A percentile compares a stretch with the other conserved stretches of the same genome.
phyloP scores from a whole-genome alignment of 1,140 invertebrate genomes.

The Tetramorium alpestre region DNA sequence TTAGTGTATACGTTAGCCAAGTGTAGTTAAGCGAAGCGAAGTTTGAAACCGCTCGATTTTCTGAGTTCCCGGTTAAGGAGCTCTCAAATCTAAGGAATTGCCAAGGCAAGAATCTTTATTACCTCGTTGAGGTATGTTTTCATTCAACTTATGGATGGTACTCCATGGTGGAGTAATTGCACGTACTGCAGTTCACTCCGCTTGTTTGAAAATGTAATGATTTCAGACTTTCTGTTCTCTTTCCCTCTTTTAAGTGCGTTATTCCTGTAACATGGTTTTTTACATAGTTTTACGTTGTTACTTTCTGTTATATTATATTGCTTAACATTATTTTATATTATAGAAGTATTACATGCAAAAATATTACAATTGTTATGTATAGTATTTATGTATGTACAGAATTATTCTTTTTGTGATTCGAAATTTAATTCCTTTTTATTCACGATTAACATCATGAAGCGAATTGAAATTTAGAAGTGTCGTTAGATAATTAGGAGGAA shows the following conservation, averaged over 20 bases:
- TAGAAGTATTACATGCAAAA: background rate
- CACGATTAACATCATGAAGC: background rate
- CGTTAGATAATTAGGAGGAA: background rate
- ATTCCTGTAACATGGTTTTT: background rate
- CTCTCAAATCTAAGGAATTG: constrained; percentile 44
- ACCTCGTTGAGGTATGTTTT: constrained; percentile 28
- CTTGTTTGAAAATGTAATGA: constrained; percentile 20
- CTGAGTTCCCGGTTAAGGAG: constrained; percentile 35
- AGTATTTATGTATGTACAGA: too few species aligned
- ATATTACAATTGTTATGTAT: background rate
- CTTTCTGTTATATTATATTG: background rate
- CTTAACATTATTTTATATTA: constrained; percentile 13
- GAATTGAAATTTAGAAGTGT: background rate
- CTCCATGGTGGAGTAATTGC: constrained; percentile 17
- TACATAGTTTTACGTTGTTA: background rate
- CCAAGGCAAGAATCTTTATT: constrained; percentile 44
- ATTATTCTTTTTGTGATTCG: too few species aligned
- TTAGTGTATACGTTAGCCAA: constrained; percentile 35
- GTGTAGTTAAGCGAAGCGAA: constrained; percentile 26
- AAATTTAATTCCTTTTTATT: background rate
- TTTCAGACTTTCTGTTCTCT: background rate
- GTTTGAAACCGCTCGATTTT: constrained; percentile 37
- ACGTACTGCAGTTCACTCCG: background rate
- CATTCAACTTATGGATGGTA: constrained; percentile 8
- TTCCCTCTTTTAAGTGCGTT: background rate